Evolutionary conservation across 2,797 vertebrate genomes (phyloP).

Genomic region (Rhabdomys pumilio): DNA sequence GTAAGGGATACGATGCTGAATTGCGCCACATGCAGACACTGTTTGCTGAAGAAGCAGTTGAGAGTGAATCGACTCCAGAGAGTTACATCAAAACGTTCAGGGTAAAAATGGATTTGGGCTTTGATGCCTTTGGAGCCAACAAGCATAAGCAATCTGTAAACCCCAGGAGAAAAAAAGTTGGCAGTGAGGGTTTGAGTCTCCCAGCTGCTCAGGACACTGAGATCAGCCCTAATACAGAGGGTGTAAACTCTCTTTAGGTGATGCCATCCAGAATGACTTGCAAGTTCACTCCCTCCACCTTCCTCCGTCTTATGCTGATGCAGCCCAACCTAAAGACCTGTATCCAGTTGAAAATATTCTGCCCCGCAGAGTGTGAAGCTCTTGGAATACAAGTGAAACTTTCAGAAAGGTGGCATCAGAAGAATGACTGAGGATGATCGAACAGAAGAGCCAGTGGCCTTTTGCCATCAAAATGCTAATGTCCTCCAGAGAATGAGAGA

Average conservation of each 20-base stretch:
- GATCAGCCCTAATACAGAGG: constrained; percentile 92
- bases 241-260: constrained; percentile 93
- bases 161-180: constrained; percentile 95
- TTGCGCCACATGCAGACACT: constrained; percentile 94
- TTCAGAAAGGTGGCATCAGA: constrained; percentile 90
- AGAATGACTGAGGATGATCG: constrained; percentile 91
- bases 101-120: constrained; percentile 97
- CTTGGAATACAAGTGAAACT: constrained; percentile 90
- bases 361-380: constrained; percentile 90
- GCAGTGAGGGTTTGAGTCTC: constrained; percentile 91
- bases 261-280: constrained; percentile 89
- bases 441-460: constrained; percentile 88
- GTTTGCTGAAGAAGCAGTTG: constrained; percentile 90
- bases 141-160: constrained; percentile 96
- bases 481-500: constrained; percentile 88
- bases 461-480: constrained; percentile 92
- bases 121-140: constrained; percentile 96
- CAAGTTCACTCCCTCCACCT: constrained; percentile 88
- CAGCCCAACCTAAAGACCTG: constrained; percentile 91
- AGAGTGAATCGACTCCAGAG: constrained; percentile 80
- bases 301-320: constrained; percentile 91
- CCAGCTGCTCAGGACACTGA: constrained; percentile 93
- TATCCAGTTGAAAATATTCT: constrained; percentile 94
- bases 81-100: constrained; percentile 90
- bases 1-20: constrained; percentile 94